phyloP scores from a whole-genome alignment of 2,888 invertebrate genomes.

The Orgyia antiqua region DNA sequence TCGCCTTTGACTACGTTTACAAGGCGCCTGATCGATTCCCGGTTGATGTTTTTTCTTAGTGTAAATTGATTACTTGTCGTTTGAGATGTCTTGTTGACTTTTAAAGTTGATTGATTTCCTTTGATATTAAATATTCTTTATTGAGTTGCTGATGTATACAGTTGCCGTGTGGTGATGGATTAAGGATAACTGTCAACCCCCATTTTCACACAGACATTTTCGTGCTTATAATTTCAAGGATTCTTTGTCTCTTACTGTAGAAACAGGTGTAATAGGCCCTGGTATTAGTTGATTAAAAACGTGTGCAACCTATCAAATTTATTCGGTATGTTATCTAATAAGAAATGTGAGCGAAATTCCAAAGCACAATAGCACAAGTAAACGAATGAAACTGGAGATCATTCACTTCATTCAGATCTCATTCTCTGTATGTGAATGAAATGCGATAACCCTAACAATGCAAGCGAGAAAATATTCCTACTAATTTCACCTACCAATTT shows the following conservation, averaged over 20 bases:
- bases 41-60: slow-evolving; percentile 24
- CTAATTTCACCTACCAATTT: slow-evolving; percentile 64
- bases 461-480: slow-evolving; percentile 44
- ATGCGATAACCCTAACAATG: slow-evolving; percentile 43
- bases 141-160: background rate
- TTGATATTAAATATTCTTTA: background rate
- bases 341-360: slow-evolving; percentile 14
- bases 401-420: slow-evolving; percentile 15
- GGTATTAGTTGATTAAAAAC: no score
- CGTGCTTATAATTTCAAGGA: no score
- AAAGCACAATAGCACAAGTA: slow-evolving; percentile 14
- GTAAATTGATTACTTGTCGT: slow-evolving; percentile 16
- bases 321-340: slow-evolving; percentile 3
- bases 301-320: slow-evolving; percentile 5
- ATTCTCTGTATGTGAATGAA: slow-evolving; percentile 29
- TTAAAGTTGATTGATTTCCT: slow-evolving; percentile 1
- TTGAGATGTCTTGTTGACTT: slow-evolving; percentile 16
- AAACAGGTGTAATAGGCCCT: no score
- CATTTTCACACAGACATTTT: no score
- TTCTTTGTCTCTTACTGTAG: no score
- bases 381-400: slow-evolving; percentile 22
- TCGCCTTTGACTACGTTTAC: slow-evolving; percentile 46
- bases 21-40: slow-evolving; percentile 32
- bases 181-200: no score
- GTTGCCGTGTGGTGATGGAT: no score